Conservation (phyloP, 2,113 vertebrate species). For the Nesoenas mayeri region DNA sequence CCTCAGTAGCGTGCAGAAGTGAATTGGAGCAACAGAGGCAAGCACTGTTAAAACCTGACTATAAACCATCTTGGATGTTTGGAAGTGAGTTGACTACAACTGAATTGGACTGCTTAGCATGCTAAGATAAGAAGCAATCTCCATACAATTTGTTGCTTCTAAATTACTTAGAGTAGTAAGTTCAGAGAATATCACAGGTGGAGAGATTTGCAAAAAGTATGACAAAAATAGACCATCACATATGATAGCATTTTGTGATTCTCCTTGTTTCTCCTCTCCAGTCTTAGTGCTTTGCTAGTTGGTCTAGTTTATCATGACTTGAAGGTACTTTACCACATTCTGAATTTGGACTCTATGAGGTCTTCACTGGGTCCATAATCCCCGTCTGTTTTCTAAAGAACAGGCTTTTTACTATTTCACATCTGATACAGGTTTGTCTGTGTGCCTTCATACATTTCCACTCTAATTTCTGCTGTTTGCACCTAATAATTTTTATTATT, state of each 20-base stretch:
- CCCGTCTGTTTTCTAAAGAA: neutral
- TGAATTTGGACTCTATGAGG: neutral
- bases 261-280: neutral
- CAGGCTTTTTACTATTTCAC: neutral
- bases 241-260: neutral
- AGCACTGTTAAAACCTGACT: neutral
- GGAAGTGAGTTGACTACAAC: neutral
- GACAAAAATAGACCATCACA: neutral
- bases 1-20: neutral
- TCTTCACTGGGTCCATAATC: neutral
- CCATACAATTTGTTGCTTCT: neutral
- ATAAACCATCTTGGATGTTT: neutral
- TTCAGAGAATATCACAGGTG: neutral
- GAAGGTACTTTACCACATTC: neutral
- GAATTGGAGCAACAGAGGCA: neutral
- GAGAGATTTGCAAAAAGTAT: neutral
- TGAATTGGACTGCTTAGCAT: neutral
- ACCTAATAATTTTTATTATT: neutral
- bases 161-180: neutral
- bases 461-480: neutral
- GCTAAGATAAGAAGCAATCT: neutral
- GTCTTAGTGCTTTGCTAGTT: neutral
- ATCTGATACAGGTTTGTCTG: neutral
- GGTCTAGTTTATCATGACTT: neutral
- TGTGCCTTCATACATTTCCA: neutral